Evolutionary conservation across 2,888 invertebrate genomes (phyloP).

Genomic region (Megamerina dolium): DNA sequence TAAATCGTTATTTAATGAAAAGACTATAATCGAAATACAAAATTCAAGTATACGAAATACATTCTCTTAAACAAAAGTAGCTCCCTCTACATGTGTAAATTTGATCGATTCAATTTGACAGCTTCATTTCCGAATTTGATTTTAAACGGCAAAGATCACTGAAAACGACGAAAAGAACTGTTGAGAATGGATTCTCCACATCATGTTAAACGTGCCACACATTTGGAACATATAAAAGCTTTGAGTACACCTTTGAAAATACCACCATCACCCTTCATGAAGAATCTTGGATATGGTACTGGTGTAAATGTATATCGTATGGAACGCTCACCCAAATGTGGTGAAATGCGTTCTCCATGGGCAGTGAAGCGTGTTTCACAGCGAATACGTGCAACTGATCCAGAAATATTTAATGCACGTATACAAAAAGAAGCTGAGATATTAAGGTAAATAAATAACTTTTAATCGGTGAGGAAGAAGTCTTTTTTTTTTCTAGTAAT

Average conservation of each 20-base stretch:
- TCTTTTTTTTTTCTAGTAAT: background rate
- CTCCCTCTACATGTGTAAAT: no score
- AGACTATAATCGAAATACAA: no score
- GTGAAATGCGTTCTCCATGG: constrained; percentile 74
- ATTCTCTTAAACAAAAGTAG: no score
- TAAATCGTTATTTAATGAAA: no score
- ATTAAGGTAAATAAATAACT: constrained; percentile 50
- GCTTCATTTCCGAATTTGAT: no score
- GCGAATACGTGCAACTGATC: constrained; percentile 34
- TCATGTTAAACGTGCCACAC: constrained; percentile 29
- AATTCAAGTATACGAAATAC: no score
- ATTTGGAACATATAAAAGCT: constrained; percentile 32
- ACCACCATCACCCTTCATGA: constrained; percentile 68
- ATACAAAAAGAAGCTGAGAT: constrained; percentile 67
- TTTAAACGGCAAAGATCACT: no score
- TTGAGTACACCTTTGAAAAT: constrained; percentile 50
- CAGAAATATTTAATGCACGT: constrained; percentile 50
- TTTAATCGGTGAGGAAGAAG: background rate
- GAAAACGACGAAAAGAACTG: no score
- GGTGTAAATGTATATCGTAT: constrained; percentile 74
- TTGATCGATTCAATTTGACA: no score
- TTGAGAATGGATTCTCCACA: constrained; percentile 38
- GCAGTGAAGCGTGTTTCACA: constrained; percentile 69
- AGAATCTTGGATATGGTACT: constrained; percentile 70
- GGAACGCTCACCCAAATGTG: constrained; percentile 63